Conservation (phyloP, 2,888 invertebrate genomes). For the Galeopsomyia nigrocyanea region DNA sequence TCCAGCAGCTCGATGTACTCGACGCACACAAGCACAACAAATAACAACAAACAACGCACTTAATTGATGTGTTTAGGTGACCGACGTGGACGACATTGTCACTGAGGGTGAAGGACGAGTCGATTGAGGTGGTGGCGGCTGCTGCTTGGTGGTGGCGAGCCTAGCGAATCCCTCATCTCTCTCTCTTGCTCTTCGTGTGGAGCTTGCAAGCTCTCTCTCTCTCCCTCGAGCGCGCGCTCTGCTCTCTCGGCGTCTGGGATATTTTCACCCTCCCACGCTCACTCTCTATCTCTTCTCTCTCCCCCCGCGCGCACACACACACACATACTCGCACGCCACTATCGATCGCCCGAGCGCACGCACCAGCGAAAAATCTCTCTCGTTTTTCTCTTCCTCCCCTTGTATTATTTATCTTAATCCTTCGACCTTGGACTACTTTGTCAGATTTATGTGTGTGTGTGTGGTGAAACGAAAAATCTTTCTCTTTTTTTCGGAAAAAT, state of each 20-base stretch:
- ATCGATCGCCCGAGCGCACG: slow-evolving; percentile 39
- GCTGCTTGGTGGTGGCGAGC: too few relatives aligned
- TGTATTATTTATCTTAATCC: slow-evolving; percentile 16
- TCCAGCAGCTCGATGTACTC: too few relatives aligned
- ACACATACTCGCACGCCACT: slow-evolving; percentile 5
- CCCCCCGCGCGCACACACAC: not conserved
- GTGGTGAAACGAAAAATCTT: not conserved
- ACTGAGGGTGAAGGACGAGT: too few relatives aligned
- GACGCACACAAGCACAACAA: not conserved
- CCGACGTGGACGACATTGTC: not conserved
- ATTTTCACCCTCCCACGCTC: slow-evolving; percentile 7
- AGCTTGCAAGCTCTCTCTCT: slow-evolving; percentile 8
- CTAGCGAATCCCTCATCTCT: not conserved
- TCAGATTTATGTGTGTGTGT: not conserved
- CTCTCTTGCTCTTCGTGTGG: not conserved
- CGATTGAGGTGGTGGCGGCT: too few relatives aligned
- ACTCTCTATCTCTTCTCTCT: slow-evolving; percentile 1
- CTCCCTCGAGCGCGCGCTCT: not conserved
- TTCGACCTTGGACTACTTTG: slow-evolving; percentile 27
- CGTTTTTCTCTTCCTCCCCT: not conserved
- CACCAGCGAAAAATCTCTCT: slow-evolving; percentile 4
- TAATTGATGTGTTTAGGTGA: not conserved
- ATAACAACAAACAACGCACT: too few relatives aligned
- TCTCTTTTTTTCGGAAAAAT: too few relatives aligned
- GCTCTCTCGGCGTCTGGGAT: not conserved